Evolutionary conservation across 1,140 invertebrate species (phyloP).

Genomic region (Zaprionus nigranus): DNA sequence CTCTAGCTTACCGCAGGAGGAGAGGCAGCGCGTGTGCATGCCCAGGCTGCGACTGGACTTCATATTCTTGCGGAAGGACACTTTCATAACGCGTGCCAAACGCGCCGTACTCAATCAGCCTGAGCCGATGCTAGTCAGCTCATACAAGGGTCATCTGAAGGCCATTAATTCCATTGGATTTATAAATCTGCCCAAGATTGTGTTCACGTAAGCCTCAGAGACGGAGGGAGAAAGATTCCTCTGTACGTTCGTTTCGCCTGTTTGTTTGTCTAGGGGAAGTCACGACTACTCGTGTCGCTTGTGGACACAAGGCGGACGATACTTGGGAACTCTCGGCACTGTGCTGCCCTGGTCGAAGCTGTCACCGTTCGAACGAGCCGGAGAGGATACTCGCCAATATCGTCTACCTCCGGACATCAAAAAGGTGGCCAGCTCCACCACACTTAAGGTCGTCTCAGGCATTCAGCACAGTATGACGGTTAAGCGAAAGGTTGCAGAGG

Average conservation of each 20-base stretch:
- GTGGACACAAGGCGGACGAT: conserved; percentile 89
- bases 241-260: no score
- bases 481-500: conserved; percentile 50
- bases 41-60: conserved; percentile 87
- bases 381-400: conserved; percentile 79
- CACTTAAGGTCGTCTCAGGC: conserved; percentile 86
- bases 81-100: conserved; percentile 87
- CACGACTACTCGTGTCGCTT: conserved; percentile 89
- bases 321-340: conserved; percentile 89
- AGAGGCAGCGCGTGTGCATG: conserved; percentile 86
- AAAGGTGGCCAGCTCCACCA: conserved; percentile 88
- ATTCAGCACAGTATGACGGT: conserved; percentile 30
- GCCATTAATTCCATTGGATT: conserved; percentile 87
- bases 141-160: conserved; percentile 87
- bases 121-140: conserved; percentile 88
- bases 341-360: conserved; percentile 86
- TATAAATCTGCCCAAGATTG: conserved; percentile 86
- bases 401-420: conserved; percentile 88
- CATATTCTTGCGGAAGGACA: conserved; percentile 89
- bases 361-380: conserved; percentile 84
- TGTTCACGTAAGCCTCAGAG: conserved; percentile 86
- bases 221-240: not conserved
- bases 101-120: conserved; percentile 86
- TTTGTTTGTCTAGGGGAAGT: conserved; percentile 86
- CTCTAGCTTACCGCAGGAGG: conserved; percentile 55